Base-by-base conservation (phyloP, 2,113 vertebrate species). In the Amblyornis subalaris region DNA sequence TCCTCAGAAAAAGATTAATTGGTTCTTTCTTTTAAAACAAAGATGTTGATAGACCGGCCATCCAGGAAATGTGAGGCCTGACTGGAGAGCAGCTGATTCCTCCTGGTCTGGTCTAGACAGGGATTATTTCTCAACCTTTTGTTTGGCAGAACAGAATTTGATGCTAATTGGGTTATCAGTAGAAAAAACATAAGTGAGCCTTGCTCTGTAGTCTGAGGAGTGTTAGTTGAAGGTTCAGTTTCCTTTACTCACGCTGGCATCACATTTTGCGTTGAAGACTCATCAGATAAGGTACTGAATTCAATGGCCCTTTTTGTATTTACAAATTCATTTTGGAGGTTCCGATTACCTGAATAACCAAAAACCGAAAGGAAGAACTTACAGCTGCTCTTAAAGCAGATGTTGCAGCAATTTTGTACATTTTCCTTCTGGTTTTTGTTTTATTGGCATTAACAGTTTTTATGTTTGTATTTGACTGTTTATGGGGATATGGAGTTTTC, bases 381-480 rank as follows among this genome's bases (percentile, higher is more conserved):
- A 25, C 6, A 47, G 9, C 2, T 79, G 5, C 2, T 72, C 76
- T 55, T 44, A 75, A 72, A 76, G 16, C 21, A 78, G n/a, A 21
- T 20, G 5, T 33, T 66, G n/a, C 14, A 75, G 11, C 7, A 29
- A 24, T 47, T 80, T 47, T 42, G 7, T 28, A 28, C 0, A 1
- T 81, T 33, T 48, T 14, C 9, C 4, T 44, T 73, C 18, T 45
- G 10, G 1, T 54, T 78, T 81, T 62, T 81, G 1, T 51, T 77
- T 81, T 40, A 17, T 45, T 62, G 2, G 1, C 4, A 58, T 54
- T 60, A 50, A 45, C 4, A 69, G 0, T 5, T 80, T 35, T 87
- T 57, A 28, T 24, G 15, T 38, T 64, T 72, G 1, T 4, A 12
- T 80, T 89, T 91, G 3, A 13, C 21, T 60, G 45, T 45, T 75